Evolutionary conservation across 2,113 vertebrate species (phyloP), one percentile per base, ranked within the genome.

Genomic region (Dascyllus trimaculatus): DNA sequence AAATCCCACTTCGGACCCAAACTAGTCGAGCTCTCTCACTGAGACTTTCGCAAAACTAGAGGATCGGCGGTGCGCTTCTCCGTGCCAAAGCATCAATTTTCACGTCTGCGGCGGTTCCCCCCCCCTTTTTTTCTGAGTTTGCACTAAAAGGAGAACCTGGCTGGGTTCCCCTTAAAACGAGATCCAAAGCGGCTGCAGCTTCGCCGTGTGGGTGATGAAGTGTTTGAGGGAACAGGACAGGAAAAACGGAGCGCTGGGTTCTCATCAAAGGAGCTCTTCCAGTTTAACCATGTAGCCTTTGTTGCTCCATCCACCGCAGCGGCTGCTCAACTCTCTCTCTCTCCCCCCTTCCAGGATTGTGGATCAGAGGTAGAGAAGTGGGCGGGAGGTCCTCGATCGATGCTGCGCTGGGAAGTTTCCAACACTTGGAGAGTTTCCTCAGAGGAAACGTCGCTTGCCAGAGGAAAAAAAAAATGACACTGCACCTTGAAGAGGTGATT

Each of bases 351-450:
- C 77, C 84, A 82, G 71, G 54, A 26, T 14, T 70, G 68, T 75
- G 84, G 85, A 70, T 72, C 80, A 57, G 85, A 76, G 85, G 80
- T 75, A 68, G 82, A 85, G 90, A 84, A 85, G 90, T 88, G 88
- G 87, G 90, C 85, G 90, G 90, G 91, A 88, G 89, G 88, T 90
- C 85, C 84, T 86, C 88, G 85, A 81, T 91, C 89, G 89, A 93
- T 91, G 84, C 85, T 75, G 69, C 26, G 57, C 74, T 71, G 86
- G 84, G 81, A 90, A 90, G 61, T 90, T 92, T 81, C 87, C 83
- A 86, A 84, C 78, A 88, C 87, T 84, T 79, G 64, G 46, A 80
- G 75, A 85, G 80, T 75, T 35, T 84, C 65, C 80, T 82, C 72
- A 57, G 29, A 32, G 66, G 53, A 54, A 72, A 56, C 4, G 62